These are phyloP conservation scores for Meriones unguiculatus DNA, from an alignment of 2,113 vertebrate genomes.

Conservation along the genomic window DNA sequence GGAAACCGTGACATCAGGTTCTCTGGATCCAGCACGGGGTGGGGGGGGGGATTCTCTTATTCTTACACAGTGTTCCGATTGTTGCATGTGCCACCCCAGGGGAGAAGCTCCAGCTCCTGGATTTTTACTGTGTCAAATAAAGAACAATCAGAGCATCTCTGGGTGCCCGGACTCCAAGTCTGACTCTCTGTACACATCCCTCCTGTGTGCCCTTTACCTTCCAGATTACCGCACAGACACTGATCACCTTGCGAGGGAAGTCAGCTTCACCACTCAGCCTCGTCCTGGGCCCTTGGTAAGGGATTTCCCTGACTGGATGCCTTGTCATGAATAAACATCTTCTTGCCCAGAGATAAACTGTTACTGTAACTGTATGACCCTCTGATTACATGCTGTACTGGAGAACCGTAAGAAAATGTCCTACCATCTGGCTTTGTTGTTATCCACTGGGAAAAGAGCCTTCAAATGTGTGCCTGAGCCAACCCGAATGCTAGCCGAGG, in stretches of 20 bases:
- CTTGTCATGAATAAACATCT: background rate
- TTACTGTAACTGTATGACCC: background rate
- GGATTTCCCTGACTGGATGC: background rate
- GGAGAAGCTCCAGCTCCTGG: background rate
- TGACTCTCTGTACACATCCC: background rate
- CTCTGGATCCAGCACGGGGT: background rate
- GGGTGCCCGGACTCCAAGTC: background rate
- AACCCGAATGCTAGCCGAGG: background rate
- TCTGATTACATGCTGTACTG: background rate
- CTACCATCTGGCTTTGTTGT: background rate
- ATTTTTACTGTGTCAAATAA: background rate
- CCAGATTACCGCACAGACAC: background rate
- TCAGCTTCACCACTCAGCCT: background rate
- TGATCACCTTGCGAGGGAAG: background rate
- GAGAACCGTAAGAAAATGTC: background rate
- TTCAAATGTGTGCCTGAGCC: background rate
- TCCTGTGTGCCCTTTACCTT: background rate
- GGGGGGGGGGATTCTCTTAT: background rate
- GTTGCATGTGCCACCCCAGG: background rate
- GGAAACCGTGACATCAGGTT: background rate
- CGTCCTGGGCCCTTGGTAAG: background rate
- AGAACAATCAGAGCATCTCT: background rate
- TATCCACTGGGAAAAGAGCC: background rate
- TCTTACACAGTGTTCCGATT: slow-evolving; percentile 10
- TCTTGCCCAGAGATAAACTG: background rate